Percentiles rank a stretch among this genome's conserved stretches.
These are phyloP conservation scores for Oncorhynchus tshawytscha DNA, from an alignment of 2,113 vertebrate genomes.

Conservation along the genomic window DNA sequence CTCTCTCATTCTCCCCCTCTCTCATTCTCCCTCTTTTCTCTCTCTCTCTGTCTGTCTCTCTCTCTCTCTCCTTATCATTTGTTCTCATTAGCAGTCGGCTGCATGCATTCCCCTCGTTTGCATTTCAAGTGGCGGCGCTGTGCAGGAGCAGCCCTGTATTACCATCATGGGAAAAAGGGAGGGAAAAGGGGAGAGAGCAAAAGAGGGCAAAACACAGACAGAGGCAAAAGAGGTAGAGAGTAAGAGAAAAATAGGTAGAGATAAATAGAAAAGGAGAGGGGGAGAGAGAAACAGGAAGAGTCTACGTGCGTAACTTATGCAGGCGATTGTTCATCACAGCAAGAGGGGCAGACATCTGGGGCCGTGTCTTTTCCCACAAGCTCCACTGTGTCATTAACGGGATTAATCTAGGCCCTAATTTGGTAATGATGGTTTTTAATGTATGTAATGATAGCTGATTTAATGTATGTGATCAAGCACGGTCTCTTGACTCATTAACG, in stretches of 20 bases:
- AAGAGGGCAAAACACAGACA: too few species aligned
- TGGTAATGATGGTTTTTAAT: conserved; percentile 88
- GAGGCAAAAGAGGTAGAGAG: too few species aligned
- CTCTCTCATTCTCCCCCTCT: too few species aligned
- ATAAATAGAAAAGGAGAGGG: conserved; percentile 6
- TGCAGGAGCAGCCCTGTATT: conserved; percentile 77
- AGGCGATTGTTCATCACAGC: conserved; percentile 64
- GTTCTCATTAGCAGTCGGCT: conserved; percentile 99
- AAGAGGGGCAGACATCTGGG: conserved; percentile 90
- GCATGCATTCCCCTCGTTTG: conserved; percentile 90
- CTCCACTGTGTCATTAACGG: conserved; percentile 97
- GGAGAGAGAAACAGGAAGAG: neutral
- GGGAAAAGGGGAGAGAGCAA: neutral
- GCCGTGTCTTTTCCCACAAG: conserved; percentile 93
- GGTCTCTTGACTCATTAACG: conserved; percentile 99
- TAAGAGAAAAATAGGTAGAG: neutral
- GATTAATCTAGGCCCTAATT: conserved; percentile 99
- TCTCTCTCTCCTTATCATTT: conserved; percentile 82
- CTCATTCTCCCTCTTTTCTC: neutral
- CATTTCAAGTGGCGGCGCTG: conserved; percentile 97
- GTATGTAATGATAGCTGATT: conserved; percentile 87
- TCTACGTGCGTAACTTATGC: neutral
- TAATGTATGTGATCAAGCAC: conserved; percentile 98
- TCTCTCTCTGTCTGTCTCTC: conserved; percentile 7
- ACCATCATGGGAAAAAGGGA: conserved; percentile 46